phyloP scores from a whole-genome alignment of 2,888 invertebrate genomes.

The Chymomyza fuscimana region DNA sequence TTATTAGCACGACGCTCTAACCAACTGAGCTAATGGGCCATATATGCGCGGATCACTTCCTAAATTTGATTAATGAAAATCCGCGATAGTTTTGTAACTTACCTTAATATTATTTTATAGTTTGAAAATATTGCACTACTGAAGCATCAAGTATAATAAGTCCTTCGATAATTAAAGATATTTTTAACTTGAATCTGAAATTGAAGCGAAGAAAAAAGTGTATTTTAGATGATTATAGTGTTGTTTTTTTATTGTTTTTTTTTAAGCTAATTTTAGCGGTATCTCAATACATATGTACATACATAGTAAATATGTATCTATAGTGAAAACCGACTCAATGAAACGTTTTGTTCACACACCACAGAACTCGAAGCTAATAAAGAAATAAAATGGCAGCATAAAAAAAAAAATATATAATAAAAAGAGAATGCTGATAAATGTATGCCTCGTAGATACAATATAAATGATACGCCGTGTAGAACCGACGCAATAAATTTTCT shows the following conservation, averaged over 20 bases:
- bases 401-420: conserved; percentile 19
- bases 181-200: background rate
- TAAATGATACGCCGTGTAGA: conserved; percentile 29
- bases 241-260: background rate
- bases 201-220: background rate
- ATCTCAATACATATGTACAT: background rate
- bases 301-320: background rate
- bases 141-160: no score
- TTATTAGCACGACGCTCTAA: conserved; percentile 81
- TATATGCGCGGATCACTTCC: fast-evolving
- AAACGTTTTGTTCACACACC: conserved; percentile 33
- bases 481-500: conserved; percentile 67
- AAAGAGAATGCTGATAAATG: conserved; percentile 32
- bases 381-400: conserved; percentile 27
- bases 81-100: conserved; percentile 10
- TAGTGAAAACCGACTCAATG: conserved; percentile 50
- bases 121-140: background rate
- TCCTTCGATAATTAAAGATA: background rate
- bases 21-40: conserved; percentile 80
- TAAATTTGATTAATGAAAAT: background rate
- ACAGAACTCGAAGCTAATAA: conserved; percentile 27
- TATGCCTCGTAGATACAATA: conserved; percentile 47
- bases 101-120: conserved; percentile 5
- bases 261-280: conserved; percentile 26
- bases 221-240: background rate